Evolutionary conservation across 2,113 vertebrate genomes (phyloP), one percentile per base, ranked within the genome.

Genomic region (Pluvianellus socialis): DNA sequence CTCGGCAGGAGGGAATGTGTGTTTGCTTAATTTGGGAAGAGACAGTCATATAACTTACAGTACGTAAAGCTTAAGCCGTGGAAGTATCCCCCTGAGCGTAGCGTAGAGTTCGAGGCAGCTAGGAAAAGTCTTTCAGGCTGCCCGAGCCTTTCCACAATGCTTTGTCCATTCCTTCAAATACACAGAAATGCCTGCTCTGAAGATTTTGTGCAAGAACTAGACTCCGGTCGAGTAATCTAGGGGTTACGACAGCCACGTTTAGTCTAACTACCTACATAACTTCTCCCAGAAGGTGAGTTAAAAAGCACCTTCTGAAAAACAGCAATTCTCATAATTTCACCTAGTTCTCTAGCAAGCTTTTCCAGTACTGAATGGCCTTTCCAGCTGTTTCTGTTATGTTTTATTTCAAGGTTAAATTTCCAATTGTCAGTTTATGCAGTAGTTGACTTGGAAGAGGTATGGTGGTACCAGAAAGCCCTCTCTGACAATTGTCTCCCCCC

Each of bases 21-120:
- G 84, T 86, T 70, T 79, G 85, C 90, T 97, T 91, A 79, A 96
- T 94, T 92, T 87, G 86, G 75, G 86, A 85, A 90, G 90, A 95
- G 58, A 74, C 72, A 66, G 58, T 33, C 65, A 5, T 79, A 63
- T 87, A 88, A 86, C 44, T 84, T 91, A 80, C 89, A 96, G 45
- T 9, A 13, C 20, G 66, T 66, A 82, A 96, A 71, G 92, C 93
- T 90, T 62, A 72, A 65, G 68, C 85, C 20, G 47, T 45, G 65
- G 47, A 58, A 88, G n/a, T 61, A 72, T 88, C 52, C 93, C 66
- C 77, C 76, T 1, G 30, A 88, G 86, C 59, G 4, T 7, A 28
- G 58, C 4, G 30, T 3, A 26, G 72, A 79, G 67, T 76, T 86
- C 1, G 15, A 86, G 61, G 76, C 91, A 49, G 74, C 75, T n/a